These are phyloP conservation scores for Lathamus discolor DNA, from an alignment of 2,113 vertebrate species.

Conservation along the genomic window DNA sequence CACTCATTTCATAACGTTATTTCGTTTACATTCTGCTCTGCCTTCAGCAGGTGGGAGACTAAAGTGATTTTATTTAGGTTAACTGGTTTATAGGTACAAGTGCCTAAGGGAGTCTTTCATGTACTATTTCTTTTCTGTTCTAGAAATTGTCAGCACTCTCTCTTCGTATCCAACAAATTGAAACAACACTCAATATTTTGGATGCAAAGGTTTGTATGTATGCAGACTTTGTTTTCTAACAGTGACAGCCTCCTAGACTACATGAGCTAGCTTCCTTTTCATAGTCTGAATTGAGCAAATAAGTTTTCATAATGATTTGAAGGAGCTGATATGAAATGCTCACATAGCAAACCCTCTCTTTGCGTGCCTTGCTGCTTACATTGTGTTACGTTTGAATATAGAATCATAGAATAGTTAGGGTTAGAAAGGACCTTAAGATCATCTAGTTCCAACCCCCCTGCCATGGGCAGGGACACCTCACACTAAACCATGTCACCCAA, in stretches of 20 bases:
- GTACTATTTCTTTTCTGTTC: conserved; percentile 31
- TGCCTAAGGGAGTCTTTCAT: background rate
- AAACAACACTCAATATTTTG: conserved; percentile 95
- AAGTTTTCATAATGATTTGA: background rate
- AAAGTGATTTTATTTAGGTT: background rate
- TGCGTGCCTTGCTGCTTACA: background rate
- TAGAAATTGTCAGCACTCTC: conserved; percentile 94
- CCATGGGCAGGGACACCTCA: no score
- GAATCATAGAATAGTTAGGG: no score
- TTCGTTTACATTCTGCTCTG: background rate
- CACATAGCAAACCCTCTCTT: background rate
- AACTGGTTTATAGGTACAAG: background rate
- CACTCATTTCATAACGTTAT: background rate
- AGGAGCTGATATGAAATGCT: background rate
- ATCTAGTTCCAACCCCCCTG: no score
- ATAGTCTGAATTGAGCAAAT: background rate
- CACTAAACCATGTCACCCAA: no score
- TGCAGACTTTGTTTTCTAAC: background rate
- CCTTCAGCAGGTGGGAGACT: background rate
- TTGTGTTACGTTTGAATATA: background rate
- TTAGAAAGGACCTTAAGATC: no score
- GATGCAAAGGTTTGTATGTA: conserved; percentile 91
- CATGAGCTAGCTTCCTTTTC: background rate
- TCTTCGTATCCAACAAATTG: conserved; percentile 96
- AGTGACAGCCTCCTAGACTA: background rate